A percentile compares a stretch with the other conserved stretches of the same genome.
Conservation (phyloP, 2,113 vertebrate species). For the Oreochromis aureus region DNA sequence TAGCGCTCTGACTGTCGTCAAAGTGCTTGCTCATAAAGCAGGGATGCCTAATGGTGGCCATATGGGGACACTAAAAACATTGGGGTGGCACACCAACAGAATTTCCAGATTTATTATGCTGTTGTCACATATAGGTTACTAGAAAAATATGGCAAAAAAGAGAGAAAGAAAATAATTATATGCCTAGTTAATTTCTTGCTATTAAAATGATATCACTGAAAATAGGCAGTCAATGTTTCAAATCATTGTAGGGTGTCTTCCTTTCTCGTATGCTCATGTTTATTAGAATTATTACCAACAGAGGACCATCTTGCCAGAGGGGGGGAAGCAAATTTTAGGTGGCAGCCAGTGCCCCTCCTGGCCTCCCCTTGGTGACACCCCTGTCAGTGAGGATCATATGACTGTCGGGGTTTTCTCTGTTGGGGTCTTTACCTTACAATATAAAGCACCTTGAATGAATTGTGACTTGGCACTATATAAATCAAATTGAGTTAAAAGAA, state of each 20-base stretch:
- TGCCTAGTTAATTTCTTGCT: no score
- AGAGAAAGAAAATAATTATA: background rate
- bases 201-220: background rate
- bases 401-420: rapidly evolving
- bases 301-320: no score
- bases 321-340: no score
- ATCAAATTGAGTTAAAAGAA: background rate
- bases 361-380: background rate
- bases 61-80: rapidly evolving
- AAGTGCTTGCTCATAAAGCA: background rate
- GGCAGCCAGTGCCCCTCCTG: no score
- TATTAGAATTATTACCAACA: no score
- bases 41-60: background rate
- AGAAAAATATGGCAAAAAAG: background rate
- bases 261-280: no score
- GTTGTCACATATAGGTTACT: background rate
- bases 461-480: background rate
- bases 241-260: no score
- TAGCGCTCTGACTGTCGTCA: background rate
- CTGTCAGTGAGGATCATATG: background rate
- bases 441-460: background rate
- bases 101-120: background rate
- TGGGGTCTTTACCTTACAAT: background rate
- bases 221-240: background rate
- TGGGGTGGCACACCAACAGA: background rate